Evolutionary conservation across 2,888 invertebrate genomes (phyloP).

Genomic region (Cryptocephalus moraei): DNA sequence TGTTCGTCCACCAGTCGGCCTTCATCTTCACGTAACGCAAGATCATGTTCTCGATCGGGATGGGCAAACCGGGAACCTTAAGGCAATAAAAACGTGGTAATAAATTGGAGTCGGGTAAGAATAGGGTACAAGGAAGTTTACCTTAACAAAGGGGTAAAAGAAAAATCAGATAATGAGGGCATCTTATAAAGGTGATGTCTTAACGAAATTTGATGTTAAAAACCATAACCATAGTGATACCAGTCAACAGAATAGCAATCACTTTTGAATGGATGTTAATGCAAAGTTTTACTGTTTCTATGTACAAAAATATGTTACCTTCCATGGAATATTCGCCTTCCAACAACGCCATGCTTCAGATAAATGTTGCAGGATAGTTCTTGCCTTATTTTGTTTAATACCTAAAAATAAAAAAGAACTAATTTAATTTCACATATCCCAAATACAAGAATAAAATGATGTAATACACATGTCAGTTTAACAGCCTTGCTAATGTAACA

Average conservation of each 20-base stretch:
- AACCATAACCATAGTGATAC: too few relatives aligned
- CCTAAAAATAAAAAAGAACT: slow-evolving; percentile 33
- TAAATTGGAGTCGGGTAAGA: background rate
- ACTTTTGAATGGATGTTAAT: too few relatives aligned
- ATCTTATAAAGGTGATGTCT: too few relatives aligned
- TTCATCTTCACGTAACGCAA: slow-evolving; percentile 99
- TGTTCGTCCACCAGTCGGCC: slow-evolving; percentile 99
- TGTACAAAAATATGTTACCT: slow-evolving; percentile 45
- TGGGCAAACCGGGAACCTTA: slow-evolving; percentile 91
- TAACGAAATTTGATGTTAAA: too few relatives aligned
- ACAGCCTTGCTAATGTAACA: too few relatives aligned
- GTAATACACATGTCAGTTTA: too few relatives aligned
- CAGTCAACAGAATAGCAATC: too few relatives aligned
- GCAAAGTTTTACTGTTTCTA: too few relatives aligned
- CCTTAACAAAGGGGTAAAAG: too few relatives aligned
- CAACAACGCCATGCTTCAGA: slow-evolving; percentile 99
- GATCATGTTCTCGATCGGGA: slow-evolving; percentile 99
- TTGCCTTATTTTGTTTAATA: slow-evolving; percentile 98
- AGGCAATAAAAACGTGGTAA: background rate
- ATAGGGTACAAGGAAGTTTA: too few relatives aligned
- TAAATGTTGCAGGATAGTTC: slow-evolving; percentile 96
- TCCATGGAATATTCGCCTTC: slow-evolving; percentile 99
- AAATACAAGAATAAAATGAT: background rate
- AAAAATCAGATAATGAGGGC: too few relatives aligned
- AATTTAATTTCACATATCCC: background rate